Evolutionary conservation across 2,113 vertebrate species (phyloP).

Genomic region (Aptenodytes patagonicus): DNA sequence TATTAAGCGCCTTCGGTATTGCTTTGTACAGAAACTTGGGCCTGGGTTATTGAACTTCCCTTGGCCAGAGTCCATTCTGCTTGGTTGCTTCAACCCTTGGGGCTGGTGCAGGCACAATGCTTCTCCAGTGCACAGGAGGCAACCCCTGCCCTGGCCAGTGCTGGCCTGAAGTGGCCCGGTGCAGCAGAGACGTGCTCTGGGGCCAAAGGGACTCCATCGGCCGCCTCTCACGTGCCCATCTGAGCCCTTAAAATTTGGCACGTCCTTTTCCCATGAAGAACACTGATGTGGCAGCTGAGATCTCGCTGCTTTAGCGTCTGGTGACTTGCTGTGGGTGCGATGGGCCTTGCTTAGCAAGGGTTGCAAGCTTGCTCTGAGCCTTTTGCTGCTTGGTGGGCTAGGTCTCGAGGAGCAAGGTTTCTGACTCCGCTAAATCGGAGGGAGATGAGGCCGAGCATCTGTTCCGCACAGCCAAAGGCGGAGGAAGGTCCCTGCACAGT

Average conservation of each 20-base stretch:
- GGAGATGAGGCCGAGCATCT: background rate
- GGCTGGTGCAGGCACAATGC: background rate
- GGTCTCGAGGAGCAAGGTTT: rapidly evolving
- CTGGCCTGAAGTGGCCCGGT: background rate
- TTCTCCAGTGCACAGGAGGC: background rate
- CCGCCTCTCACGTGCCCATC: rapidly evolving
- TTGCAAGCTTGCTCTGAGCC: background rate
- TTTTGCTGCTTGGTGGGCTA: background rate
- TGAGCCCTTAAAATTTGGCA: background rate
- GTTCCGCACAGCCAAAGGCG: rapidly evolving
- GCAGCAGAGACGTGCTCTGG: background rate
- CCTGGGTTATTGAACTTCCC: background rate
- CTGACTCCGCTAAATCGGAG: rapidly evolving
- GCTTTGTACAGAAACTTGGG: background rate
- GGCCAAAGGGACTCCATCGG: background rate
- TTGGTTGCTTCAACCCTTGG: rapidly evolving
- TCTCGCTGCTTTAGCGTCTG: rapidly evolving
- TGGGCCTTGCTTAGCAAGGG: background rate
- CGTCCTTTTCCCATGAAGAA: rapidly evolving
- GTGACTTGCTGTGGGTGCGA: background rate
- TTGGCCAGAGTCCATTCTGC: background rate
- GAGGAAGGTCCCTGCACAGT: rapidly evolving
- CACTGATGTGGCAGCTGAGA: background rate
- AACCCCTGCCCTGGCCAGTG: background rate
- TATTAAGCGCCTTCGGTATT: rapidly evolving